A percentile compares a stretch with the other conserved stretches of the same genome.
These are phyloP conservation scores for Hypanus sabinus DNA, from an alignment of 2,113 vertebrate species.

Conservation along the genomic window DNA sequence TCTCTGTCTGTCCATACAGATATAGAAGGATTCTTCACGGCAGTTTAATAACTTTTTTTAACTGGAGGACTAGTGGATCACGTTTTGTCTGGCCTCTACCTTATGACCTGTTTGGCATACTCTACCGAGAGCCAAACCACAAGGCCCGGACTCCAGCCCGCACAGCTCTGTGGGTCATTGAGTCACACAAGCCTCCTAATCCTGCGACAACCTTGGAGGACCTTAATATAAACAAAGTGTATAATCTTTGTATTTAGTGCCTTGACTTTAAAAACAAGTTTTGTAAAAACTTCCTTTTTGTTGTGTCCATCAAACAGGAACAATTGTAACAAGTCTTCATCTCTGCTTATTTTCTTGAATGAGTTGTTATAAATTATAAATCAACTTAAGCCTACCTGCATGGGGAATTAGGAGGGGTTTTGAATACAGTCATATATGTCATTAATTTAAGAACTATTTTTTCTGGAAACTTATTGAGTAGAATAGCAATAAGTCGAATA, in stretches of 20 bases:
- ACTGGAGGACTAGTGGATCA: no score
- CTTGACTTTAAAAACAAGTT: conserved; percentile 5
- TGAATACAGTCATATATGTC: neutral
- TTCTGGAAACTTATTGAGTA: conserved; percentile 23
- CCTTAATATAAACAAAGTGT: conserved; percentile 1
- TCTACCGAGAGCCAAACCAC: no score
- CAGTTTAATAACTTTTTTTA: no score
- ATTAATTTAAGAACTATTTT: conserved; percentile 23
- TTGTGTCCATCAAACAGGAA: neutral
- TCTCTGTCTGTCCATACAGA: no score
- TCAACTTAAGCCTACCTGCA: conserved; percentile 10
- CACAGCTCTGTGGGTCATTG: no score
- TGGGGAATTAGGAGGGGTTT: conserved; percentile 12
- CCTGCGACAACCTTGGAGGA: no score
- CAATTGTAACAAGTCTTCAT: conserved; percentile 16
- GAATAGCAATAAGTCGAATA: neutral
- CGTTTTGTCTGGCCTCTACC: no score
- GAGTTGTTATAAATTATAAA: neutral
- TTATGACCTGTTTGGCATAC: no score
- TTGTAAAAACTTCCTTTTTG: neutral
- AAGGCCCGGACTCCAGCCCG: no score
- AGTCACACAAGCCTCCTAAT: no score
- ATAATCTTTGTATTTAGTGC: neutral
- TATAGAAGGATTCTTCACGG: no score
- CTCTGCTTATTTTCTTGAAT: conserved; percentile 16